Evolutionary conservation across 1,140 invertebrate species (phyloP), one percentile per base, ranked within the genome.

Genomic region (Drosophila santomea): DNA sequence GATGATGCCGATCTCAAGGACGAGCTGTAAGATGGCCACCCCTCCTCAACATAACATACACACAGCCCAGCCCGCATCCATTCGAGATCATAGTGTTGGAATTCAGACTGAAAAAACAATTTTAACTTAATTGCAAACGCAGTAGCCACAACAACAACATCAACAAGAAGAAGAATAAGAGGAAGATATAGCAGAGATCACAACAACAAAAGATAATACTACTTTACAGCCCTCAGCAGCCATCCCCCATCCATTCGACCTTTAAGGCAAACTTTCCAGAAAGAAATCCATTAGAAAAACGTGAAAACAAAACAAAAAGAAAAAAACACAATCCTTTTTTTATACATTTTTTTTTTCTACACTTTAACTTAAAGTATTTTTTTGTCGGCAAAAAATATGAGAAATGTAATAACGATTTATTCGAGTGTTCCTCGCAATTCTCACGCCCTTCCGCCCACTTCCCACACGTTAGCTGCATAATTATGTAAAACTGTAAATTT

Each of bases 1-100:
- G 96, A 96, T 0, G 95, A 96, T 15, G 76, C 74, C 35, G 96
- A 97, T 91, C 94, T 97, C 83, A 97, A 97, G 91, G 97, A 98
- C 92, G 97, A 98, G 93, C 94, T 97, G 94, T 98, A 97, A 97
- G 71, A 63, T 63, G 61, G 35, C 32, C 32, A 32, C 7, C 28
- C 32, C 32, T 7, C 32, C 28, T 47, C 32, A 38, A 54, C 48
- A 45, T 12, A 17, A 20, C 48, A 7, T 25, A 38, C 23, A 15
- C 28, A 39, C 41, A 36, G 32, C 50, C 50, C 50, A 52, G 48
- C 48, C 48, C 28, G 55, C 52, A 58, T 58, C 50, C 62, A 72
- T 62, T 56, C 66, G 81, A 69, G 77, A 78, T 85, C 54, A 80
- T 68, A 83, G 67, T 69, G 79, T 81, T 78, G 75, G 78, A 67